Percentiles rank a stretch among this genome's conserved stretches.
Conservation (phyloP, 2,797 vertebrate genomes). For the Trachops cirrhosus region DNA sequence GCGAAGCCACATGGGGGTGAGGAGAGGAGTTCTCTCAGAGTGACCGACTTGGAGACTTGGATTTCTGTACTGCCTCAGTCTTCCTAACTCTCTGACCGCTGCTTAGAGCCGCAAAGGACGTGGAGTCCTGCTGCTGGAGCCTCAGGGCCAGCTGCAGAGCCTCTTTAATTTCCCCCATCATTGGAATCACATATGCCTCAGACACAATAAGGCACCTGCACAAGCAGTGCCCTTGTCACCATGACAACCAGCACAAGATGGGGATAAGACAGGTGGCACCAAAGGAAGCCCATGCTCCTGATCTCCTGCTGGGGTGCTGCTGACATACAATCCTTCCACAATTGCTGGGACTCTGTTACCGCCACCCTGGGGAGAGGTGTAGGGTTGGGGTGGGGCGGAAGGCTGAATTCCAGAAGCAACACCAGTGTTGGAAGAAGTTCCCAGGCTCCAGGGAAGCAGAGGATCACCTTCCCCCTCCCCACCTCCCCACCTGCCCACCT, state of each 20-base stretch:
- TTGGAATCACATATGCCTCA: slow-evolving; percentile 11
- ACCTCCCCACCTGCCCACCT: not conserved
- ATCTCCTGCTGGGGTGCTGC: slow-evolving; percentile 49
- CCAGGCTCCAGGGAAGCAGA: not conserved
- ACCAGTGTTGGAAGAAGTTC: not conserved
- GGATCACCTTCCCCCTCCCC: not conserved
- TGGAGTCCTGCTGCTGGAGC: slow-evolving; percentile 29
- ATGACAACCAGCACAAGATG: slow-evolving; percentile 58
- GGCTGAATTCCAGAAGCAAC: not conserved
- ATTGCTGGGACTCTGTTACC: not conserved
- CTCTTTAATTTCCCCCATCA: slow-evolving; percentile 48
- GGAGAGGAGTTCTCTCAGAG: not conserved
- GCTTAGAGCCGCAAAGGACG: not conserved
- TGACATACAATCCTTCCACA: not conserved
- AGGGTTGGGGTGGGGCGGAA: not conserved
- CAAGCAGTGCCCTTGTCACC: slow-evolving; percentile 34
- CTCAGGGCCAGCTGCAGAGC: not conserved
- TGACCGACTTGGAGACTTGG: not conserved
- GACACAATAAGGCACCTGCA: slow-evolving; percentile 48
- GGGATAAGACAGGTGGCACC: not conserved
- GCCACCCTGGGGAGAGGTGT: no score
- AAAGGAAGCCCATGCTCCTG: not conserved
- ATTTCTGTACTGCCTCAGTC: not conserved
- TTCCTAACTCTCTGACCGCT: not conserved
- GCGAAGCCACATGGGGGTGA: not conserved